These are phyloP conservation scores for Mesorhabditis spiculigera DNA, from an alignment of 2,888 invertebrate genomes.

Conservation along the genomic window DNA sequence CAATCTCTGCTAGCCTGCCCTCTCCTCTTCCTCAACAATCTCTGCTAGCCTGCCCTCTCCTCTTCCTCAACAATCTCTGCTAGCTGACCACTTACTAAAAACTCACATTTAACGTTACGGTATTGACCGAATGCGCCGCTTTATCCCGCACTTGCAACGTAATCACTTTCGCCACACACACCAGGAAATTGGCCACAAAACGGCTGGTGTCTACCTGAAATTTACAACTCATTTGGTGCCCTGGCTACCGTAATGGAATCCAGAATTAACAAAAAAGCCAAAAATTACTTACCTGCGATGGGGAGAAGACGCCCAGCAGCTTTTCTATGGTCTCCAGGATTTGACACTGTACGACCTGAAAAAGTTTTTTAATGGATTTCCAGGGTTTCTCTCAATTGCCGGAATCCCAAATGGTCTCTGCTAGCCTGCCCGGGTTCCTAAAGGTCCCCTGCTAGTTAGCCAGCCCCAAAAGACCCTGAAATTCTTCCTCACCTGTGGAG, in stretches of 20 bases:
- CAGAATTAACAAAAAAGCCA: background rate
- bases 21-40: too few relatives aligned
- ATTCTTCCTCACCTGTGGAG: slow-evolving; percentile 36
- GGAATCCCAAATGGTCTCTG: background rate
- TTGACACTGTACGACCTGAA: slow-evolving; percentile 48
- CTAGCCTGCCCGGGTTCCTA: background rate
- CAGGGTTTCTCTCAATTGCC: too few relatives aligned
- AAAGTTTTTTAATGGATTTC: background rate
- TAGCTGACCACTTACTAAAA: too few relatives aligned
- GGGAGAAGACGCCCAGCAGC: slow-evolving; percentile 45
- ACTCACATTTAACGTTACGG: slow-evolving; percentile 36
- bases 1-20: too few relatives aligned
- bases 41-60: too few relatives aligned
- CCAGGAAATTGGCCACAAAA: slow-evolving; percentile 49
- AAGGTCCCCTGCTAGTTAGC: background rate
- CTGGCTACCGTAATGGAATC: background rate
- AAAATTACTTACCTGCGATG: slow-evolving; percentile 16
- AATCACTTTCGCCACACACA: slow-evolving; percentile 50
- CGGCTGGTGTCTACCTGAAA: background rate
- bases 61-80: too few relatives aligned
- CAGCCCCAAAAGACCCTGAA: background rate
- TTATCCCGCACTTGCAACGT: slow-evolving; percentile 52
- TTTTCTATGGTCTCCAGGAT: slow-evolving; percentile 49
- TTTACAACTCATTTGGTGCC: background rate
- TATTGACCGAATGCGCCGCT: slow-evolving; percentile 41